Conservation (phyloP, 1,140 invertebrate species). For the Drosophila mojavensis region DNA sequence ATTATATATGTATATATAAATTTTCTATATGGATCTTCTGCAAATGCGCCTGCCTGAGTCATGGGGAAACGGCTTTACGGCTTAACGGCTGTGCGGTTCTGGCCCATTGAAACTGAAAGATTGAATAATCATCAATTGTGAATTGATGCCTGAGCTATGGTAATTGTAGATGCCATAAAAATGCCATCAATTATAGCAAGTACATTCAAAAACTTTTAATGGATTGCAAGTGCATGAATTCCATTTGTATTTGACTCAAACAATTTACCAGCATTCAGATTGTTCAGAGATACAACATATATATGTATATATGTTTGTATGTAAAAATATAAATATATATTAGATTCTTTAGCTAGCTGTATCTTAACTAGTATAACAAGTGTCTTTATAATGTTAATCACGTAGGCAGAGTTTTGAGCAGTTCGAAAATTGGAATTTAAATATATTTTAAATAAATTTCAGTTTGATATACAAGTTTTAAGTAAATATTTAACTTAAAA, state of each 20-base stretch:
- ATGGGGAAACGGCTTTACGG: conserved; percentile 59
- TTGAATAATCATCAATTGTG: conserved; percentile 63
- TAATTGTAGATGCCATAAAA: conserved; percentile 65
- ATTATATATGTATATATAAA: conserved; percentile 3
- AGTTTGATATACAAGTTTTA: too few species aligned
- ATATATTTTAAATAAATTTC: too few species aligned
- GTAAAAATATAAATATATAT: too few species aligned
- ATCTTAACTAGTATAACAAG: too few species aligned
- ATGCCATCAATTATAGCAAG: conserved; percentile 54
- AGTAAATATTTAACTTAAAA: too few species aligned
- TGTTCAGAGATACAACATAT: too few species aligned
- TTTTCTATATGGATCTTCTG: neutral
- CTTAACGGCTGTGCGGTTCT: conserved; percentile 20
- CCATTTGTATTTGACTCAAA: neutral
- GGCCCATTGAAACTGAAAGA: conserved; percentile 42
- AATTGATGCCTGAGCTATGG: conserved; percentile 65
- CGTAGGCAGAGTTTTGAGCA: too few species aligned
- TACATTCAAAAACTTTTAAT: neutral
- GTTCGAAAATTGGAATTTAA: too few species aligned
- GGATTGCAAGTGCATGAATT: conserved; percentile 21
- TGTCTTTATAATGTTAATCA: too few species aligned
- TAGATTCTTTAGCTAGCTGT: too few species aligned
- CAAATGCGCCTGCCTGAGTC: conserved; percentile 48
- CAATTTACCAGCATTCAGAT: too few species aligned
- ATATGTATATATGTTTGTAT: too few species aligned